phyloP scores from a whole-genome alignment of 2,888 invertebrate species.

The Pristionchus fissidentatus region DNA sequence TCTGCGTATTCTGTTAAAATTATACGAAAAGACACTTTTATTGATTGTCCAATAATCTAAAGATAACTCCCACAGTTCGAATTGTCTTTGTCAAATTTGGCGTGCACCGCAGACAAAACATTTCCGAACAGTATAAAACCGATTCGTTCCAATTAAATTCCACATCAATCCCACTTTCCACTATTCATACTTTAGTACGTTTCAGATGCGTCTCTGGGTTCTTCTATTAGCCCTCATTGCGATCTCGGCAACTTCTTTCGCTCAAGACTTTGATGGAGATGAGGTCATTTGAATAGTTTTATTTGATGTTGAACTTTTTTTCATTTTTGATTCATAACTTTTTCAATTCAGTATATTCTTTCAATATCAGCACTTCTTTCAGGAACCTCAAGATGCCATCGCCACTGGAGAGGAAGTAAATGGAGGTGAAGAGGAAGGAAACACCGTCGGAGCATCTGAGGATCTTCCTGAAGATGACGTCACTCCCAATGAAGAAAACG shows the following conservation, averaged over 20 bases:
- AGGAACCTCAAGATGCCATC: no score
- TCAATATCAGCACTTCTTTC: no score
- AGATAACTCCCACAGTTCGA: no score
- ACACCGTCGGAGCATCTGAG: neutral
- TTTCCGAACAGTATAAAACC: neutral
- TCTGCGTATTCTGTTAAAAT: no score
- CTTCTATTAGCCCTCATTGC: conserved; percentile 11
- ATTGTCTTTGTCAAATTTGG: no score
- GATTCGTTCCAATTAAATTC: conserved; percentile 4
- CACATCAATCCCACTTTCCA: neutral
- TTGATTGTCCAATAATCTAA: no score
- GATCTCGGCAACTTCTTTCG: conserved; percentile 1
- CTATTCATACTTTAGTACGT: neutral
- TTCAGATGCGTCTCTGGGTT: conserved; percentile 42
- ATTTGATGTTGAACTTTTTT: no score
- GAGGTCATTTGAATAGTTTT: neutral
- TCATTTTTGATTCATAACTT: no score
- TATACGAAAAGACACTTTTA: no score
- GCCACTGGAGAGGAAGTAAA: conserved; percentile 16
- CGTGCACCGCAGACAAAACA: conserved; percentile 43
- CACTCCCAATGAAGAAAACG: neutral
- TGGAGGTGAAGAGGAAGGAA: conserved; percentile 20
- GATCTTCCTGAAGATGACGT: conserved; percentile 14
- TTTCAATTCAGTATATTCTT: no score
- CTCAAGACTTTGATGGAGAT: conserved; percentile 4